phyloP scores from a whole-genome alignment of 2,888 invertebrate species.

The Hetaerina titia region DNA sequence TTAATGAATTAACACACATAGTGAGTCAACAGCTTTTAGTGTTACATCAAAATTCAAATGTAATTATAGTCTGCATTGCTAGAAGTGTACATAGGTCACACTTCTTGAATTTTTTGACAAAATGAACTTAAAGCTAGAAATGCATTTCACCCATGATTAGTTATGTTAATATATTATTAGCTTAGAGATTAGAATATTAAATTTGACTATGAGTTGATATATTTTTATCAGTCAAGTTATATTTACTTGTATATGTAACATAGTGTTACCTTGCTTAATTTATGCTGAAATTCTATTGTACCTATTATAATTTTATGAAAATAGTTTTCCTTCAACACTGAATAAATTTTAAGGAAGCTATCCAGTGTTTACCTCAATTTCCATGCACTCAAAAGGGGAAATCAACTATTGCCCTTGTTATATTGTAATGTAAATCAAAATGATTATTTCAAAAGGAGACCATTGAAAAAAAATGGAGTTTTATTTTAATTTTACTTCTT shows the following conservation, averaged over 20 bases:
- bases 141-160: background rate
- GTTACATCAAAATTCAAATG: background rate
- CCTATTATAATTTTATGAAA: background rate
- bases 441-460: no score
- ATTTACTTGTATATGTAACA: background rate
- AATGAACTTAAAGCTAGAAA: background rate
- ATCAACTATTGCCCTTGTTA: no score
- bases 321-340: no score
- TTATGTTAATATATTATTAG: background rate
- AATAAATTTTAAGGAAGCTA: no score
- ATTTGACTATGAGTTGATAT: background rate
- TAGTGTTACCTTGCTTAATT: background rate
- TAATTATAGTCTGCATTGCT: background rate
- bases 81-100: background rate
- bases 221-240: background rate
- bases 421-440: no score
- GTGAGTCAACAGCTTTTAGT: background rate
- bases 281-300: background rate
- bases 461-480: no score
- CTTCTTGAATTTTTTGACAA: background rate
- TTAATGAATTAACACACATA: background rate
- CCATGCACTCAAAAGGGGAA: no score
- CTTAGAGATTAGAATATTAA: background rate
- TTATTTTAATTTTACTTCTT: no score
- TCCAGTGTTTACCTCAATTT: no score